Base-by-base conservation (phyloP, 2,113 vertebrate genomes). In the Zosterops pallidus region DNA sequence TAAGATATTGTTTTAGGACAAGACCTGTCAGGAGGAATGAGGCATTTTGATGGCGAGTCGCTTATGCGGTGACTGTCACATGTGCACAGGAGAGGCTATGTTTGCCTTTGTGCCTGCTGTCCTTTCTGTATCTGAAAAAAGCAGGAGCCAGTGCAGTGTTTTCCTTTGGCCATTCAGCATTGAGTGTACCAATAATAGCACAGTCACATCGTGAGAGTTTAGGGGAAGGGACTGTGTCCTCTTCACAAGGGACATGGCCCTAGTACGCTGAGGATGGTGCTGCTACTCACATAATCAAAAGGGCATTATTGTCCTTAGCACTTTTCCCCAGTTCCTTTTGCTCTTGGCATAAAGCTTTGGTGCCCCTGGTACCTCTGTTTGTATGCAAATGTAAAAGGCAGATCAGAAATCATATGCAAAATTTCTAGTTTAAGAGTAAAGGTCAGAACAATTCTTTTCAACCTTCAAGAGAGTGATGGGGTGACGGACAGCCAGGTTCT, bases 21-120 rank as follows among this genome's bases (percentile, higher is more conserved):
- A 60, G 70, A 80, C 67, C 69, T 82, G 83, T 91, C 93, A 76
- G 84, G 81, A 92, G 65, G 57, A 89, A 92, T 89, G 86, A 96
- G 89, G 87, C 87, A 25, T 92, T 88, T 88, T 83, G 68, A 49
- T 70, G 59, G 79, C 6, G 0, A 91, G 77, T 78, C 0, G 5
- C 68, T 88, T 41, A 28, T 8, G 68, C 65, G 12, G 76, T 71
- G 91, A 75, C 83, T 95, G 77, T 95, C 92, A 85, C 78, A 9
- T 86, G 78, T 44, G 65, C 59, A 26, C 62, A 87, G 94, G 94
- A 91, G 87, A 77, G 91, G 91, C 93, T 69, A 15, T 88, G 87
- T 94, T 95, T 95, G 89, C 67, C 91, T 92, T 92, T 94, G 87
- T 76, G 84, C 89, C 86, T 47, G 33, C 89, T 92, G 96, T 80